Conservation (phyloP, 1,140 invertebrate species). For the Orius insidiosus region DNA sequence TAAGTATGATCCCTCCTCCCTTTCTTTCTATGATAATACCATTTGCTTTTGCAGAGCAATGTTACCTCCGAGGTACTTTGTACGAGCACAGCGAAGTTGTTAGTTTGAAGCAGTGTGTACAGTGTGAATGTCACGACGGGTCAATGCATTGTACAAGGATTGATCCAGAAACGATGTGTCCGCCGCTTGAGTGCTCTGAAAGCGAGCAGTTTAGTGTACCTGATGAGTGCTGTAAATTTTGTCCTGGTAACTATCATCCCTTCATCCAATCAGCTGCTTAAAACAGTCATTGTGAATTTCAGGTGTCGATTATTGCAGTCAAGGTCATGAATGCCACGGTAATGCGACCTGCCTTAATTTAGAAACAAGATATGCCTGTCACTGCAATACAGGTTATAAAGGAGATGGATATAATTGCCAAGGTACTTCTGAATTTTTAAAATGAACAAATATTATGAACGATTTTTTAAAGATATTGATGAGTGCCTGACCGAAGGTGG, state of each 20-base stretch:
- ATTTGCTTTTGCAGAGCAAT: slow-evolving; percentile 43
- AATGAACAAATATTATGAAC: background rate
- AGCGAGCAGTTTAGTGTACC: slow-evolving; percentile 60
- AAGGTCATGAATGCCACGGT: slow-evolving; percentile 62
- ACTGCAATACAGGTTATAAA: slow-evolving; percentile 62
- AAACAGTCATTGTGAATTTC: background rate
- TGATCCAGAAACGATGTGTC: slow-evolving; percentile 57
- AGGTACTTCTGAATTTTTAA: slow-evolving; percentile 32
- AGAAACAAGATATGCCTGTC: slow-evolving; percentile 65
- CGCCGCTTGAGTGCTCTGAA: slow-evolving; percentile 56
- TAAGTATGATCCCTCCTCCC: slow-evolving; percentile 43
- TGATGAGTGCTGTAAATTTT: slow-evolving; percentile 80
- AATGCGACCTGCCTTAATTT: slow-evolving; percentile 74
- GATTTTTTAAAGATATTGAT: slow-evolving; percentile 53
- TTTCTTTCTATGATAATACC: too few species aligned
- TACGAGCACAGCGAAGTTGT: slow-evolving; percentile 70
- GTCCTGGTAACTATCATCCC: slow-evolving; percentile 45
- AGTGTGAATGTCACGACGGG: slow-evolving; percentile 61
- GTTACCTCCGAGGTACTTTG: slow-evolving; percentile 51
- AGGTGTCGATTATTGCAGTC: slow-evolving; percentile 77
- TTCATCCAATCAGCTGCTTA: background rate
- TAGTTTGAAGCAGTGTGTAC: slow-evolving; percentile 50
- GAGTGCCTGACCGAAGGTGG: slow-evolving; percentile 59
- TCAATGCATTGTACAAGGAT: slow-evolving; percentile 57
- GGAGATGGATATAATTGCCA: slow-evolving; percentile 61